Percentiles rank a stretch among this genome's conserved stretches.
phyloP scores from a whole-genome alignment of 2,888 invertebrate genomes.

The Acleris laterana region DNA sequence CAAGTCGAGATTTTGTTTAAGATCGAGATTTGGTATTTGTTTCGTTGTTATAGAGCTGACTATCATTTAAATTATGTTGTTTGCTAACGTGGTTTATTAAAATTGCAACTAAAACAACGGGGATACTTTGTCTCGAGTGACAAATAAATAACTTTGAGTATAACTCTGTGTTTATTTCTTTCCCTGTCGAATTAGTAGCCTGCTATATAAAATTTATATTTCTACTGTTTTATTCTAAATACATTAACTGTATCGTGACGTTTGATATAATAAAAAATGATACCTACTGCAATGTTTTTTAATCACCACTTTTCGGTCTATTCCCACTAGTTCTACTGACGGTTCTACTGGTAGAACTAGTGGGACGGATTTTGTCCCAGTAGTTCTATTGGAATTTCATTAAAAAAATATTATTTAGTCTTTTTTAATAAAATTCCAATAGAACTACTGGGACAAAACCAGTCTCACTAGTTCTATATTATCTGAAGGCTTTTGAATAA shows the following conservation, averaged over 20 bases:
- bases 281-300: not conserved
- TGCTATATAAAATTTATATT: conserved; percentile 19
- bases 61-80: conserved; percentile 12
- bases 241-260: conserved; percentile 11
- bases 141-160: not conserved
- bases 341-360: too few species aligned
- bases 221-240: conserved; percentile 28
- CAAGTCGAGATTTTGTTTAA: not conserved
- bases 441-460: too few species aligned
- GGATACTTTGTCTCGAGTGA: not conserved
- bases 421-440: too few species aligned
- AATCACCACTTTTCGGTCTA: too few species aligned
- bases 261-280: conserved; percentile 17
- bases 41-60: not conserved
- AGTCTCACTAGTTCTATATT: too few species aligned
- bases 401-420: too few species aligned
- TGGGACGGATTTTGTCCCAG: too few species aligned
- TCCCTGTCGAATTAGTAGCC: conserved; percentile 23
- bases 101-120: conserved; percentile 12
- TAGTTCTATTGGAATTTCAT: too few species aligned
- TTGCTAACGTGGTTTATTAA: conserved; percentile 7
- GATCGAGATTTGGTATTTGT: not conserved
- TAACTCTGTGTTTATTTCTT: not conserved
- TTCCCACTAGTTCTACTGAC: too few species aligned
- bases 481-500: too few species aligned